phyloP scores from a whole-genome alignment of 2,113 vertebrate species.

The Hepsetus odoe region DNA sequence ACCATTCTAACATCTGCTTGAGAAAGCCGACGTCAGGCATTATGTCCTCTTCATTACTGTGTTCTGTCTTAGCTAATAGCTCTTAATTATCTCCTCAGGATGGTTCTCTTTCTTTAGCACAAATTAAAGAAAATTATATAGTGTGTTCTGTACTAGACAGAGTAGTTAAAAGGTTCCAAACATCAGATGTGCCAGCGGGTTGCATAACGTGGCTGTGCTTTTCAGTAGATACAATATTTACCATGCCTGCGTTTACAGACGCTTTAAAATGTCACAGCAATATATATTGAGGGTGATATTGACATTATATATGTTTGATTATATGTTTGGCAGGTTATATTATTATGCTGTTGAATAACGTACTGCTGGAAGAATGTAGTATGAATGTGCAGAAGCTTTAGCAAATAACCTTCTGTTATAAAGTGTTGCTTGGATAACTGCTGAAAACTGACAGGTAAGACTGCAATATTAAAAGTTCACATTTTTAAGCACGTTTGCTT shows the following conservation, averaged over 20 bases:
- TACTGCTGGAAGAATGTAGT: neutral
- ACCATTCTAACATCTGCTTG: neutral
- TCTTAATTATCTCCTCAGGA: neutral
- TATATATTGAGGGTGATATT: neutral
- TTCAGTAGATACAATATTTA: neutral
- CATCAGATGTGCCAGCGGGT: neutral
- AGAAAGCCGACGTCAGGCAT: neutral
- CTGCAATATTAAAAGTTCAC: neutral
- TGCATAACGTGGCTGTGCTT: neutral
- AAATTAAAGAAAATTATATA: constrained; percentile 33
- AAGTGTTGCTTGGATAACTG: neutral
- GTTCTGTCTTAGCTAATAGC: constrained; percentile 12
- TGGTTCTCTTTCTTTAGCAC: neutral
- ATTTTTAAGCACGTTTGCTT: neutral
- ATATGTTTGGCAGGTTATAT: no score
- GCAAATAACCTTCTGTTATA: neutral
- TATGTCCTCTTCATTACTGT: neutral
- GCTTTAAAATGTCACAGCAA: neutral
- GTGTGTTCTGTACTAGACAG: neutral
- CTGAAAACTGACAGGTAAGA: neutral
- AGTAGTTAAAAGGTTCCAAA: constrained; percentile 23
- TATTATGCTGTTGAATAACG: neutral
- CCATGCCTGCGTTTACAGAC: neutral
- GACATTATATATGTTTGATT: neutral
- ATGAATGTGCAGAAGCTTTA: neutral